Conservation (phyloP, 2,888 invertebrate species). For the Eretmocerus hayati region DNA sequence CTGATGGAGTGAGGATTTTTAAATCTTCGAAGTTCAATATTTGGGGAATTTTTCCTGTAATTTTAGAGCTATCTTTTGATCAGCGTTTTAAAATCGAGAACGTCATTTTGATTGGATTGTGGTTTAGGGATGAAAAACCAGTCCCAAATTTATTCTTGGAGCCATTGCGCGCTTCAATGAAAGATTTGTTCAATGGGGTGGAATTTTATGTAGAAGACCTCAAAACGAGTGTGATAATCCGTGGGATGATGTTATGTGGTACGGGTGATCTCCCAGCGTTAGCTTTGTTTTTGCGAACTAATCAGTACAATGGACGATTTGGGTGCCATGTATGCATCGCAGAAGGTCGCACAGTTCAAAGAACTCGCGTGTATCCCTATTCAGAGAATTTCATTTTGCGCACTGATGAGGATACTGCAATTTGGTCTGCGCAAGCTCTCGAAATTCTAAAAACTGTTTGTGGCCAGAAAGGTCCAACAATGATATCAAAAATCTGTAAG, state of each 20-base stretch:
- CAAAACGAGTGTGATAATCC: background rate
- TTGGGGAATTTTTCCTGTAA: too few species aligned
- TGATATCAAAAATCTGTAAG: slow-evolving; percentile 14
- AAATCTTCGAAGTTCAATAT: too few species aligned
- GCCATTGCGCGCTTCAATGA: slow-evolving; percentile 5
- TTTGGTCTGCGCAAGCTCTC: slow-evolving; percentile 13
- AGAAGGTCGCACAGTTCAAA: slow-evolving; percentile 5
- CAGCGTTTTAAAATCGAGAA: slow-evolving; percentile 19
- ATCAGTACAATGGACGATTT: slow-evolving; percentile 18
- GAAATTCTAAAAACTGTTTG: slow-evolving; percentile 8
- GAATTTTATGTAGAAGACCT: background rate
- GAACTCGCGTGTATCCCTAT: slow-evolving; percentile 15
- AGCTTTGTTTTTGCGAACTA: slow-evolving; percentile 17
- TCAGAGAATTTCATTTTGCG: too few species aligned
- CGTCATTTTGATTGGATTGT: slow-evolving; percentile 15
- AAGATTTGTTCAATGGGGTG: slow-evolving; percentile 2
- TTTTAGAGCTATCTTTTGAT: too few species aligned
- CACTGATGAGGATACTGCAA: too few species aligned
- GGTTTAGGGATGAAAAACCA: slow-evolving; percentile 17
- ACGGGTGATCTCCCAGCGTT: slow-evolving; percentile 19
- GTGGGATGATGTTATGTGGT: slow-evolving; percentile 19
- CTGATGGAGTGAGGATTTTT: too few species aligned
- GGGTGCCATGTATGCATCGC: slow-evolving; percentile 19
- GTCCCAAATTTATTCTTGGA: slow-evolving; percentile 4
- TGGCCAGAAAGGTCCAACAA: slow-evolving; percentile 13